phyloP scores from a whole-genome alignment of 2,113 vertebrate species.

The Promerops cafer region DNA sequence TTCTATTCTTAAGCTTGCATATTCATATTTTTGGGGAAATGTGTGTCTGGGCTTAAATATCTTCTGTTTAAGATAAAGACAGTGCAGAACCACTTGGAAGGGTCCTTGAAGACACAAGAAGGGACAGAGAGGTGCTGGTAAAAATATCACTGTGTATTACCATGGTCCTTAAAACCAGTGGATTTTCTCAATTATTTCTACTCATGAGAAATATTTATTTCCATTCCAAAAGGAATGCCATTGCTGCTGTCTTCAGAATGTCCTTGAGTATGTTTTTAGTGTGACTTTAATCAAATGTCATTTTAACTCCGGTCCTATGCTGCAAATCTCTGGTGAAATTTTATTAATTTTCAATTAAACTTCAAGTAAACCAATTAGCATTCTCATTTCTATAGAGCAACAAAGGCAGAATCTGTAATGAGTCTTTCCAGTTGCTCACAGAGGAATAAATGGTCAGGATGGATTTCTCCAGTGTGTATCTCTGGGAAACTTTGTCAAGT shows the following conservation, averaged over 20 bases:
- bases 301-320: conserved; percentile 48
- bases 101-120: not conserved
- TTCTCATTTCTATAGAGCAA: conserved; percentile 66
- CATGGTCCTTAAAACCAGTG: not conserved
- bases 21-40: not conserved
- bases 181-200: not conserved
- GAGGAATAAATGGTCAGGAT: conserved; percentile 57
- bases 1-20: not conserved
- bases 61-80: not conserved
- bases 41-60: not conserved
- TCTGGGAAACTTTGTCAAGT: conserved; percentile 1
- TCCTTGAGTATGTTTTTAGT: conserved; percentile 59
- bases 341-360: conserved; percentile 74
- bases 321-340: conserved; percentile 65
- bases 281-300: conserved; percentile 63
- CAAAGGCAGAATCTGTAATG: conserved; percentile 69
- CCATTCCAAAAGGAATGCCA: not conserved
- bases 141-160: not conserved
- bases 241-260: conserved; percentile 6
- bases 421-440: conserved; percentile 36
- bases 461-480: conserved; percentile 10
- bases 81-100: not conserved
- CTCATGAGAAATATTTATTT: conserved; percentile 34
- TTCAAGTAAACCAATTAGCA: conserved; percentile 72
- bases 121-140: not conserved